These are phyloP conservation scores for Buathra laborator DNA, from an alignment of 2,888 invertebrate genomes.

Conservation along the genomic window DNA sequence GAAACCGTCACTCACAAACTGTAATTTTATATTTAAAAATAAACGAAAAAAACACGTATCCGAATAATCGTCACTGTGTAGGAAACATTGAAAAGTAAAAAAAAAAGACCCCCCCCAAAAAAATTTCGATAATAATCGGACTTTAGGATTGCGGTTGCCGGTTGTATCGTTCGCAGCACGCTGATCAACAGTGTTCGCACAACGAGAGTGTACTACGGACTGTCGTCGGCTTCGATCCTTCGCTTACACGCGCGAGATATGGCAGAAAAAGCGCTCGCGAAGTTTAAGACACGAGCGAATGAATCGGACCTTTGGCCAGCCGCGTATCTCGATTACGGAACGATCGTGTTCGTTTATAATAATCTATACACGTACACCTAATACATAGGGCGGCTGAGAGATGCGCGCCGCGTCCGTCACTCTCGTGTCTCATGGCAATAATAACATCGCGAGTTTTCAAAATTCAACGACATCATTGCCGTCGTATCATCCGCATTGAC, in stretches of 20 bases:
- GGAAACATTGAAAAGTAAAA: background rate
- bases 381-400: background rate
- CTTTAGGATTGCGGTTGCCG: background rate
- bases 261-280: slow-evolving; percentile 19
- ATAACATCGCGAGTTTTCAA: too few species aligned
- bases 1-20: background rate
- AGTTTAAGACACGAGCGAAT: slow-evolving; percentile 27
- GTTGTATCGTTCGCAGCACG: background rate
- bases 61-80: background rate
- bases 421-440: background rate
- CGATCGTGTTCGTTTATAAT: slow-evolving; percentile 16
- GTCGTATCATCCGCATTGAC: too few species aligned
- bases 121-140: background rate
- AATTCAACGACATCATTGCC: too few species aligned
- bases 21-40: background rate
- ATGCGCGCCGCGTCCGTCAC: background rate
- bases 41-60: background rate
- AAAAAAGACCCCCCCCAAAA: background rate
- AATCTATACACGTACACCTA: slow-evolving; percentile 7
- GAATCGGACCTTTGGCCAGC: slow-evolving; percentile 61
- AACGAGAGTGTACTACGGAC: slow-evolving; percentile 44
- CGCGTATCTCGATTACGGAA: slow-evolving; percentile 55
- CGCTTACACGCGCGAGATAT: slow-evolving; percentile 21
- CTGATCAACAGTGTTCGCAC: slow-evolving; percentile 26
- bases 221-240: slow-evolving; percentile 38